phyloP scores from a whole-genome alignment of 2,797 vertebrate genomes.

The Cossypha niveicapilla region DNA sequence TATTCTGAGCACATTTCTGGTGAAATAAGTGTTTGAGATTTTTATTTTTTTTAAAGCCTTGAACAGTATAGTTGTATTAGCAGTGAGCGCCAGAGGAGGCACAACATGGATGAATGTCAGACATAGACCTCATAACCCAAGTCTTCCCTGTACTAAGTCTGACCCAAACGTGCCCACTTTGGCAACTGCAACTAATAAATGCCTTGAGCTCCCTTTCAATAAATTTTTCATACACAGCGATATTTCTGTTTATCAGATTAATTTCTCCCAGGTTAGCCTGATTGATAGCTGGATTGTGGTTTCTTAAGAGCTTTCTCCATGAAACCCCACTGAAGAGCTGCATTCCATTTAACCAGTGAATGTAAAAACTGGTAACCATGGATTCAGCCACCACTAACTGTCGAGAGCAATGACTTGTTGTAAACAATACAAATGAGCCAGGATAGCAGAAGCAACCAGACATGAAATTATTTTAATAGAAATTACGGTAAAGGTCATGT shows the following conservation, averaged over 20 bases:
- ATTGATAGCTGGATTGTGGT: constrained; percentile 79
- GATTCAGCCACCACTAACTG: constrained; percentile 78
- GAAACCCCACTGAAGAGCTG: constrained; percentile 73
- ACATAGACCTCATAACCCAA: constrained; percentile 34
- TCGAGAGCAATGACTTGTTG: constrained; percentile 79
- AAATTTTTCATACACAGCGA: constrained; percentile 70
- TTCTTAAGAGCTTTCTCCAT: constrained; percentile 75
- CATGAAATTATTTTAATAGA: constrained; percentile 83
- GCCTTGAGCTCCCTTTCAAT: constrained; percentile 51
- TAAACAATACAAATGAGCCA: constrained; percentile 82
- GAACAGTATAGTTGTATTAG: constrained; percentile 56
- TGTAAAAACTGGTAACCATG: constrained; percentile 82
- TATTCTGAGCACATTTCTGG: constrained; percentile 58
- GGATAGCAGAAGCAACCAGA: constrained; percentile 79
- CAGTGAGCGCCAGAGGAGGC: constrained; percentile 49
- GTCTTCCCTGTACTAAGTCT: constrained; percentile 1
- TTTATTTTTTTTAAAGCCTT: constrained; percentile 38
- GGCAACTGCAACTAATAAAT: constrained; percentile 48
- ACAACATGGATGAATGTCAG: constrained; percentile 59
- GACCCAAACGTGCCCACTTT: constrained; percentile 50
- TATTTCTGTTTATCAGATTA: constrained; percentile 74
- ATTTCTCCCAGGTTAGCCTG: constrained; percentile 77
- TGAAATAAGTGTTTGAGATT: constrained; percentile 57
- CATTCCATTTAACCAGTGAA: constrained; percentile 81
- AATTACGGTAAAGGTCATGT: constrained; percentile 82